Conservation (phyloP, 1,140 invertebrate species). For the Amphibalanus amphitrite region DNA sequence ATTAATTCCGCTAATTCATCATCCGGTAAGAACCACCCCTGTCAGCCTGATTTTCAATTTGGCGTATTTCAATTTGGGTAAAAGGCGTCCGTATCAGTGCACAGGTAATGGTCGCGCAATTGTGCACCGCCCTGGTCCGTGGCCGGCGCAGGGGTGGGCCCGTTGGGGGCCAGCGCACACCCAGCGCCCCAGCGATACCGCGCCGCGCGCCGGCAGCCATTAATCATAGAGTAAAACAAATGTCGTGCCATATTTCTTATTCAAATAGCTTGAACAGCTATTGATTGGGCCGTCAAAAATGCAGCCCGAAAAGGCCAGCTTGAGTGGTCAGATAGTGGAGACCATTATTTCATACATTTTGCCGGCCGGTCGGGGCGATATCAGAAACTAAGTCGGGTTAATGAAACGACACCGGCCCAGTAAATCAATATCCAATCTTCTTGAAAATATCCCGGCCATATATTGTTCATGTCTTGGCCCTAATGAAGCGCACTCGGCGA, state of each 20-base stretch:
- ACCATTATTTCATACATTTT: background rate
- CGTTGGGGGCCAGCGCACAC: no score
- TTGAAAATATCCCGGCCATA: background rate
- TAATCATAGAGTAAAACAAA: background rate
- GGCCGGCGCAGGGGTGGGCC: no score
- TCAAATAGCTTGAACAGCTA: background rate
- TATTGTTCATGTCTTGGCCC: background rate
- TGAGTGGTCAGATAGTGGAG: background rate
- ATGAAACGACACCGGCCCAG: background rate
- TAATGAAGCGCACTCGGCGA: background rate
- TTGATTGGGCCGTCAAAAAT: background rate
- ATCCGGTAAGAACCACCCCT: background rate
- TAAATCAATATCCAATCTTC: conserved; percentile 2
- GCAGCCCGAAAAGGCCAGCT: background rate
- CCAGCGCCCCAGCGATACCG: background rate
- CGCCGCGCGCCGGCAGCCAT: background rate
- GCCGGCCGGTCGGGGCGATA: background rate
- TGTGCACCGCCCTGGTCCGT: background rate
- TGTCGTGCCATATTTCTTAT: background rate
- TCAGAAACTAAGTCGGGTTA: background rate
- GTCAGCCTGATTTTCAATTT: background rate
- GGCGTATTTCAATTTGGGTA: background rate
- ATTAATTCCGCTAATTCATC: background rate
- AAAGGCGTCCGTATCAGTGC: background rate
- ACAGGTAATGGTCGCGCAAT: background rate